Percentiles rank a stretch among this genome's conserved stretches.
Conservation (phyloP, 2,797 vertebrate species). For the Hoplostethus atlanticus region DNA sequence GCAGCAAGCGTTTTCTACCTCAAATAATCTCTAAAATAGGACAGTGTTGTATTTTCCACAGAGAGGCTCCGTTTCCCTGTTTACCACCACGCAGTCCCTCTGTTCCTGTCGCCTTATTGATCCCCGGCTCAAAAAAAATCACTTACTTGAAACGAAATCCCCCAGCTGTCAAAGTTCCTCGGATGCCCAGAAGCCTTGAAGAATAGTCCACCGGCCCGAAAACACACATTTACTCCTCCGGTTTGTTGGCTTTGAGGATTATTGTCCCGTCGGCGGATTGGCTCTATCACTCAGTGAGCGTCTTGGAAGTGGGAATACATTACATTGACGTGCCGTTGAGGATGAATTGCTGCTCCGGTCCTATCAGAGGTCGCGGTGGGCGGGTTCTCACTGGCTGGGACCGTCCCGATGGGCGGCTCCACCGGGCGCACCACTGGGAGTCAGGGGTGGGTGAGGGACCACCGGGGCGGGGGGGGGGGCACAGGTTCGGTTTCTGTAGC, state of each 20-base stretch:
- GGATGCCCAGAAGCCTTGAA: background rate
- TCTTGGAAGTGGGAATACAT: constrained; percentile 41
- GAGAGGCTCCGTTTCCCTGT: background rate
- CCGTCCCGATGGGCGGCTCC: constrained; percentile 22
- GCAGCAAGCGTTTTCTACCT: background rate
- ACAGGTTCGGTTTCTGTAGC: no score
- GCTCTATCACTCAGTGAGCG: constrained; percentile 30
- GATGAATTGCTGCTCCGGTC: constrained; percentile 30
- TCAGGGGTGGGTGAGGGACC: no score
- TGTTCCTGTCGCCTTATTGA: constrained; percentile 12
- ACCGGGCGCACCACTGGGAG: background rate
- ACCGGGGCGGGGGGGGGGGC: no score
- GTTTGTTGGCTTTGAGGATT: constrained; percentile 24
- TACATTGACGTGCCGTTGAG: constrained; percentile 24
- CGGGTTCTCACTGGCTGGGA: constrained; percentile 31
- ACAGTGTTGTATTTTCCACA: background rate
- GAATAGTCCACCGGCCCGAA: constrained; percentile 34
- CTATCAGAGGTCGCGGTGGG: constrained; percentile 47
- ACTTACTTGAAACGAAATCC: constrained; percentile 35
- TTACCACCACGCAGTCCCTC: background rate
- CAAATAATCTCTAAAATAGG: background rate
- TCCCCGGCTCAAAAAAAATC: constrained; percentile 22
- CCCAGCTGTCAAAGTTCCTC: constrained; percentile 37
- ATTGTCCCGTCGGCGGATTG: constrained; percentile 25
- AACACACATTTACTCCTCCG: constrained; percentile 21